These are phyloP conservation scores for Solenopsis fugax DNA, from an alignment of 1,140 invertebrate genomes.

Conservation along the genomic window DNA sequence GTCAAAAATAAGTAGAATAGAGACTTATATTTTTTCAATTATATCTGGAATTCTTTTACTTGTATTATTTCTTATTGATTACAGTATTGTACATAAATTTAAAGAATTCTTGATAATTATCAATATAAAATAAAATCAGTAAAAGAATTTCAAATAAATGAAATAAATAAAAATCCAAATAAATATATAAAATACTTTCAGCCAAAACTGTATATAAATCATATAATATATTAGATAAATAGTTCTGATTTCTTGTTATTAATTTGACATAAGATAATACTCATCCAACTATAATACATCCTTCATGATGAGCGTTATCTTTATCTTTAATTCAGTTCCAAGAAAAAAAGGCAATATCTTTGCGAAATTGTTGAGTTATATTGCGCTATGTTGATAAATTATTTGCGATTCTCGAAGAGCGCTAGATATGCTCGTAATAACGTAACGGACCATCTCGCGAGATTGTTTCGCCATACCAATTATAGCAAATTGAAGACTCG, in stretches of 20 bases:
- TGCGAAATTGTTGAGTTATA: not conserved
- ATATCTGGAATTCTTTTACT: no score
- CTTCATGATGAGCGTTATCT: not conserved
- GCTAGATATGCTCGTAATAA: not conserved
- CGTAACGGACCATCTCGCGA: not conserved
- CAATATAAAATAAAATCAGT: no score
- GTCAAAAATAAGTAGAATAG: no score
- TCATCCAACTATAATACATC: not conserved
- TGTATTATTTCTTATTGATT: no score
- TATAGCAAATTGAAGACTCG: constrained; percentile 34
- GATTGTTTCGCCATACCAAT: constrained; percentile 29
- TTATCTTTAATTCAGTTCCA: not conserved
- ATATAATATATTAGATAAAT: not conserved
- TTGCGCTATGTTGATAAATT: not conserved
- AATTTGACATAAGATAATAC: not conserved
- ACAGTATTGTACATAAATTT: no score
- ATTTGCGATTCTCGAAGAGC: not conserved
- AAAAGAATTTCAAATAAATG: no score
- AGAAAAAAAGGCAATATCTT: not conserved
- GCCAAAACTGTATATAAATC: not conserved
- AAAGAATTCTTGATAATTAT: no score
- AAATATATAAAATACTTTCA: no score
- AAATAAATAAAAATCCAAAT: no score
- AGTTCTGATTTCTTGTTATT: not conserved
- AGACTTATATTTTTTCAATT: no score